Conservation (phyloP, 2,888 invertebrate species). For the Drosophila colorata region DNA sequence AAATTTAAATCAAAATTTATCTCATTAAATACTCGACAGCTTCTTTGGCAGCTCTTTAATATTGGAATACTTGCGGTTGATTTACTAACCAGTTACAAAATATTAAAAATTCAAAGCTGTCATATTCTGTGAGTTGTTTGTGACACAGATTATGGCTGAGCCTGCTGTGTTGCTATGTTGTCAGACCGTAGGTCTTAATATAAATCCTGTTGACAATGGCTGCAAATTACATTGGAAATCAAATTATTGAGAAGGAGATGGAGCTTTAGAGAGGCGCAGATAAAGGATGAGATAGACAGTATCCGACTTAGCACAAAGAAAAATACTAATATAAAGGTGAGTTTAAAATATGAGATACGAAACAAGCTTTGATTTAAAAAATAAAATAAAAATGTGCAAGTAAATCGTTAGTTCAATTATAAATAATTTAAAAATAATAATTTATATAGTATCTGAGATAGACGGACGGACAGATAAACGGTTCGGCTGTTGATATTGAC, state of each 20-base stretch:
- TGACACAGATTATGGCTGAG: constrained; percentile 19
- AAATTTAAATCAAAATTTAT: constrained; percentile 45
- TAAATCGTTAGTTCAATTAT: too few relatives aligned
- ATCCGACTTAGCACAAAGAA: background rate
- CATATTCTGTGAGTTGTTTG: constrained; percentile 10
- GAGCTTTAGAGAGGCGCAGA: background rate
- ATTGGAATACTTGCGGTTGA: constrained; percentile 33
- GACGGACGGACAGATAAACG: too few relatives aligned
- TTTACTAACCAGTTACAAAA: constrained; percentile 5
- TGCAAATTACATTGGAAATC: constrained; percentile 12
- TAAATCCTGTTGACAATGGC: constrained; percentile 28
- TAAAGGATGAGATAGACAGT: background rate
- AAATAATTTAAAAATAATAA: too few relatives aligned
- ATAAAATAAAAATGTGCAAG: too few relatives aligned
- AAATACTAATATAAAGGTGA: background rate
- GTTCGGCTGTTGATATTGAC: too few relatives aligned
- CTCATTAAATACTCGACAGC: constrained; percentile 42
- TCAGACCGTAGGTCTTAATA: constrained; percentile 20
- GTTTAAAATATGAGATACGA: too few relatives aligned
- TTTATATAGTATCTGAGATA: too few relatives aligned
- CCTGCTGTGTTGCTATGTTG: background rate
- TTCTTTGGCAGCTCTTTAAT: constrained; percentile 29
- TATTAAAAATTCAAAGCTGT: constrained; percentile 10
- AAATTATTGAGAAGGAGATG: background rate
- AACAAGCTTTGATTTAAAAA: too few relatives aligned